phyloP scores from a whole-genome alignment of 1,140 invertebrate genomes.

The Drosophila murphyi region DNA sequence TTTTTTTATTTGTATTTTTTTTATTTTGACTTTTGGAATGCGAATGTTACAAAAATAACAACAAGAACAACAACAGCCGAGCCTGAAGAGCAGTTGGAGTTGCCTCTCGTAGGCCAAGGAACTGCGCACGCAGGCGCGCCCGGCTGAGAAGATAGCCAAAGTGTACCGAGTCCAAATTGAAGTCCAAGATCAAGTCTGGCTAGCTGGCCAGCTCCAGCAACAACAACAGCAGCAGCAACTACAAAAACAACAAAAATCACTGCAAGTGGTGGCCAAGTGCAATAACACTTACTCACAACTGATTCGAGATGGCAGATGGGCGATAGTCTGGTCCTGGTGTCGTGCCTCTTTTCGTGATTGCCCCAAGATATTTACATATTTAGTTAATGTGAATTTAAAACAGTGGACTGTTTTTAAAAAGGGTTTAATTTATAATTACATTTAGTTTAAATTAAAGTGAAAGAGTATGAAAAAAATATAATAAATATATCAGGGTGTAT shows the following conservation, averaged over 20 bases:
- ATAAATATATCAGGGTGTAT: no score
- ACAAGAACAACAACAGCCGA: constrained; percentile 8
- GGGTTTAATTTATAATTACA: no score
- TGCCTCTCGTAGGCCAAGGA: constrained; percentile 54
- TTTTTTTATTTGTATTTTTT: constrained; percentile 13
- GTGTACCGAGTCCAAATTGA: constrained; percentile 48
- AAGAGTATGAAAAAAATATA: no score
- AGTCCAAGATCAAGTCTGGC: constrained; percentile 69
- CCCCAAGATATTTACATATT: no score
- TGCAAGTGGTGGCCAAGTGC: constrained; percentile 47
- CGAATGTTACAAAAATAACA: constrained; percentile 47
- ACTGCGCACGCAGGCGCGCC: constrained; percentile 39
- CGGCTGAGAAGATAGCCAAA: constrained; percentile 29
- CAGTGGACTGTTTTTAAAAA: no score
- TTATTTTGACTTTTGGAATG: constrained; percentile 30
- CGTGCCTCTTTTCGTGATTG: neutral
- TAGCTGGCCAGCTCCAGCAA: constrained; percentile 16
- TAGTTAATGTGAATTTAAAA: no score
- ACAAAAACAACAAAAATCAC: constrained; percentile 39
- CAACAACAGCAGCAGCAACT: constrained; percentile 46
- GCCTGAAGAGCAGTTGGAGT: constrained; percentile 1
- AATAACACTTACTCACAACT: constrained; percentile 46
- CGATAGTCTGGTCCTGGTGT: neutral
- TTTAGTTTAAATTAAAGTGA: no score
- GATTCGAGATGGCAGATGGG: constrained; percentile 12